Conservation (phyloP, 2,888 invertebrate species). For the Apeira syringaria region DNA sequence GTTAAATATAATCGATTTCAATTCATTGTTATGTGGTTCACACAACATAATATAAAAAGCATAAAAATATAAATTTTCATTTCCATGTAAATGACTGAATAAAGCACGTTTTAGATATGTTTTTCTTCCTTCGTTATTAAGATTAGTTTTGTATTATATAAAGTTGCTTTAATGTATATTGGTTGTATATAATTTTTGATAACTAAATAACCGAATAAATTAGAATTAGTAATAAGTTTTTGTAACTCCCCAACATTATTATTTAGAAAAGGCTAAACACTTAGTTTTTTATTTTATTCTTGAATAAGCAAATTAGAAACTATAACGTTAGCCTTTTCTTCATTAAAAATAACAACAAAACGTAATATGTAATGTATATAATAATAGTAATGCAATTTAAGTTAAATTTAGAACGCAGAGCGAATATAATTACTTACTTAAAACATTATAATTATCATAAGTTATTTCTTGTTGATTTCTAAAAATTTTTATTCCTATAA, state of each 20-base stretch:
- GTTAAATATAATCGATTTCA: too few species aligned
- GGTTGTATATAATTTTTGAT: slow-evolving; percentile 76
- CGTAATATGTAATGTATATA: slow-evolving; percentile 20
- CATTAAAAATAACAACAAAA: slow-evolving; percentile 10
- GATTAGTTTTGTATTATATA: slow-evolving; percentile 39
- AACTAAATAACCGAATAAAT: slow-evolving; percentile 32
- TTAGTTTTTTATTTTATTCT: not conserved
- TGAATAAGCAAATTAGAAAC: slow-evolving; percentile 4
- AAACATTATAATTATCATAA: slow-evolving; percentile 49
- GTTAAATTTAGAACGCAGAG: slow-evolving; percentile 53
- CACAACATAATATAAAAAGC: too few species aligned
- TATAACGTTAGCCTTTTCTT: slow-evolving; percentile 10
- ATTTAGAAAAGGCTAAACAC: slow-evolving; percentile 17
- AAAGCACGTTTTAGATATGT: slow-evolving; percentile 11
- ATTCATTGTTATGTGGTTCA: too few species aligned
- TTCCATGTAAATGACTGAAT: slow-evolving; percentile 18
- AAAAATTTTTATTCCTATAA: slow-evolving; percentile 77
- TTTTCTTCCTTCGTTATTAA: slow-evolving; percentile 12
- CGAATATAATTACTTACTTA: slow-evolving; percentile 50
- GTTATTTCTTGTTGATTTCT: slow-evolving; percentile 69
- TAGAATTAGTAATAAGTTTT: slow-evolving; percentile 19
- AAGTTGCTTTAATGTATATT: slow-evolving; percentile 67
- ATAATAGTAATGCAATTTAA: slow-evolving; percentile 29
- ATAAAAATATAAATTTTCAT: slow-evolving; percentile 20
- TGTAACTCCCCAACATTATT: slow-evolving; percentile 35